Evolutionary conservation across 2,797 vertebrate genomes (phyloP), one percentile per base, ranked within the genome.

Genomic region (Chelon labrosus): DNA sequence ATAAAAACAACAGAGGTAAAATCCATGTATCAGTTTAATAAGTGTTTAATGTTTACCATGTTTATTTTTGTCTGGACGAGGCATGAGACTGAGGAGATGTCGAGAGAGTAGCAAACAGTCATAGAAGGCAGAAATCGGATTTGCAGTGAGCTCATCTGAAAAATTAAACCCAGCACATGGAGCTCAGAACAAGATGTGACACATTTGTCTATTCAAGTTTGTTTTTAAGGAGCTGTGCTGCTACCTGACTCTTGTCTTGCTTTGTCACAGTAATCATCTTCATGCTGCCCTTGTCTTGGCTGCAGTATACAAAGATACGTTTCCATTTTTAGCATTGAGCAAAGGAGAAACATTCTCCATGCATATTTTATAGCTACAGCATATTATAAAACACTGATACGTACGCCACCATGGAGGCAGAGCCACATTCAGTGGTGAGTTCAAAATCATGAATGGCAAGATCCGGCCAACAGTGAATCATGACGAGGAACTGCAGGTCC

Each of bases 51-150:
- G 7, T 58, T 83, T 81, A 92, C 92, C 91, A 90, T 96, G 86
- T 89, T 96, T 79, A 96, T 93, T 80, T 94, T 95, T 62, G 94
- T 96, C 82, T 96, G 96, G 73, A 97, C 94, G 22, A 99, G 93
- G 56, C 95, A 95, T 68, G 96, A 97, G 77, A 96, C 73, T 0
- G 78, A 60, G 65, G 96, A 97, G 13, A 98, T 93, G 81, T 99
- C 95, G 70, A 99, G 89, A 44, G 96, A 97, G 82, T 97, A 99
- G 7, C 98, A 94, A 20, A 90, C 89, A 7, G 93, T 91, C 97
- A 99, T 96, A 0, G 93, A 77, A 5, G 97, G 96, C 73, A 99
- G 83, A 5, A 93, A 93, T 90, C 96, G 96, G 56, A 99, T 96
- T 85, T 95, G 80, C 0, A 99, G 91, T 46, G 87, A 96, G 87